Base-by-base conservation (phyloP, 2,888 invertebrate genomes). In the Hipparchia semele region DNA sequence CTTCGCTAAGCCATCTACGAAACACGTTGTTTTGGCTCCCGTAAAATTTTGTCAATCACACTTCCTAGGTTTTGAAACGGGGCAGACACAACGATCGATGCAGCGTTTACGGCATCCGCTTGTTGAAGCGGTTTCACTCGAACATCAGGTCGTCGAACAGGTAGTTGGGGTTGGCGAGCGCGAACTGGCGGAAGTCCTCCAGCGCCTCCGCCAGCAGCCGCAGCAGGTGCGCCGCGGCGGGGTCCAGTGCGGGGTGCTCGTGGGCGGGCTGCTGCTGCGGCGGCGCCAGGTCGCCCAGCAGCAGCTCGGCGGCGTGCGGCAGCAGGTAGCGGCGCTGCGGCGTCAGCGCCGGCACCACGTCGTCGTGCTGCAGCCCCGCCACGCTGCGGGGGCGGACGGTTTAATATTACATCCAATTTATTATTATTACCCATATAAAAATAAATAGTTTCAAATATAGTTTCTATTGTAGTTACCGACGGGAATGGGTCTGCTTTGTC, bases 261-360 rank as follows among this genome's bases (percentile, higher is more conserved):
- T 60, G 64, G 51, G 72, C 61, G 23, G 76, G 70, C 59, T 69
- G 58, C 23, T 8, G 2, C 59, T 69, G 58, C 23, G 8, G 2
- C 6, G 72, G 77, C 13, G 77, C 71, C 70, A 88, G 71, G 82
- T 87, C 81, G 0, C 3, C 74, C 65, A 83, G 80, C 70, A 91
- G 86, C 60, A 78, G 76, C 33, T 60, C 10, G 2, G 81, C 80
- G 33, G 84, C 87, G 39, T 2, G 79, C 2, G 91, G 91, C 80
- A 92, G 84, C 78, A 5, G n/a, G 86, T 91, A 92, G 74, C 91
- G 89, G 0, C 87, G 85, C 85, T 80, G 88, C 53, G 89, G 84
- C 3, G 89, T 88, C 72, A 89, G 79, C 56, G 75, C 69, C 23
- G 83, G 86, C 45, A 87, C 59, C 73, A 84, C 58, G 64, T 91